Evolutionary conservation across 2,888 invertebrate species (phyloP).

Genomic region (Lasioglossum figueresi): DNA sequence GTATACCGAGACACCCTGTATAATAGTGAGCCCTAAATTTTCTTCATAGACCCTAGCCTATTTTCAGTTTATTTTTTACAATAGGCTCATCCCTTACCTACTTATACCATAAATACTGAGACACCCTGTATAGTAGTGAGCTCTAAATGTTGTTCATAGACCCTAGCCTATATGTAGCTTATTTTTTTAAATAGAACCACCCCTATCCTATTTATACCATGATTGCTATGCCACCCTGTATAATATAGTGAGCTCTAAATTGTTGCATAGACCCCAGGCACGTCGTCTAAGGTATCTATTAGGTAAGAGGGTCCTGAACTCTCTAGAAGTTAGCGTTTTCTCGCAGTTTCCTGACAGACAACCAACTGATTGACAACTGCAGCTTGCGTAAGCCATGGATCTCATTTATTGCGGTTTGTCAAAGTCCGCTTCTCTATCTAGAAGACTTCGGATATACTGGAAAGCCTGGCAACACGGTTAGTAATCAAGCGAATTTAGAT

Average conservation of each 20-base stretch:
- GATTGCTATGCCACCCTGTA: not conserved
- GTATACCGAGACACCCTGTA: not conserved
- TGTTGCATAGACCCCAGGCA: slow-evolving; percentile 5
- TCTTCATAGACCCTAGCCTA: not conserved
- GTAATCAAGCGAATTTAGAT: not conserved
- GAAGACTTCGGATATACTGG: not conserved
- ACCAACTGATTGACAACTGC: not conserved
- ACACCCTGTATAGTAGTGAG: not conserved
- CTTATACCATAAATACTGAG: not conserved
- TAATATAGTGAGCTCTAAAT: not conserved
- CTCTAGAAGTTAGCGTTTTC: not conserved
- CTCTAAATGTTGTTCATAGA: not conserved
- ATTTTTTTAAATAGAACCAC: not conserved
- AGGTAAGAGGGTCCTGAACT: not conserved
- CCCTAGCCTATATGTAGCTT: not conserved
- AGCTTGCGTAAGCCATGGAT: not conserved
- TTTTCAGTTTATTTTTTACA: no score
- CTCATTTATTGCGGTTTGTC: not conserved
- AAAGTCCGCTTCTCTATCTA: not conserved
- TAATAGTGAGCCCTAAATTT: not conserved
- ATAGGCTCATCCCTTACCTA: not conserved
- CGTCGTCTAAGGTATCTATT: slow-evolving; percentile 5
- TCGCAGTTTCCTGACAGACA: not conserved
- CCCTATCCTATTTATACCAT: not conserved
- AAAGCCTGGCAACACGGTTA: not conserved